Percentiles rank a stretch among this genome's conserved stretches.
phyloP scores from a whole-genome alignment of 2,797 vertebrate genomes.

The Knipowitschia caucasica region DNA sequence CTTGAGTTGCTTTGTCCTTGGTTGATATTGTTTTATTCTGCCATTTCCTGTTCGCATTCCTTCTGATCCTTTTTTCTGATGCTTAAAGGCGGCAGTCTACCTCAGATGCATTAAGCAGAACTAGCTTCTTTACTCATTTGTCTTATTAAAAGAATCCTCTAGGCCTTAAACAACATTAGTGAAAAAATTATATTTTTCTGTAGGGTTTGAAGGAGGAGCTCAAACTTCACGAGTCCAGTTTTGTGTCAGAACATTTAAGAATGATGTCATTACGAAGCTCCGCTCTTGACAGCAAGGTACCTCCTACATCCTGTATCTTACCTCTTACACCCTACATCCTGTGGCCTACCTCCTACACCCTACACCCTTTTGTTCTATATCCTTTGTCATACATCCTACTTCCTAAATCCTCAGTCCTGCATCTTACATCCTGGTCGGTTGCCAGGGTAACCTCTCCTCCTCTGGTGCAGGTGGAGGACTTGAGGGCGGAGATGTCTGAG shows the following conservation, averaged over 20 bases:
- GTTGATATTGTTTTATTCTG: too few relatives aligned
- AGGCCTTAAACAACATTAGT: too few relatives aligned
- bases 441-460: too few relatives aligned
- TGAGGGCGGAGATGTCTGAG: conserved; percentile 74
- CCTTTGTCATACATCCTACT: not conserved
- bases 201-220: conserved; percentile 95
- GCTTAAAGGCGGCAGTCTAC: too few relatives aligned
- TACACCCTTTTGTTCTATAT: not conserved
- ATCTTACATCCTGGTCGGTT: too few relatives aligned
- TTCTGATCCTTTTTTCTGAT: too few relatives aligned
- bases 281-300: conserved; percentile 89
- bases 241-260: conserved; percentile 88
- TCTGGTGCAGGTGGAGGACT: conserved; percentile 70
- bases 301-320: not conserved
- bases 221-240: conserved; percentile 89
- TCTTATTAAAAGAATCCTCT: too few relatives aligned
- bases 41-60: too few relatives aligned
- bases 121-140: too few relatives aligned
- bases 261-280: conserved; percentile 87
- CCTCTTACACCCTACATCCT: not conserved
- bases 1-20: too few relatives aligned
- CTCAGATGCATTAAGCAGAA: too few relatives aligned
- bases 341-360: not conserved
- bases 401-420: too few relatives aligned
- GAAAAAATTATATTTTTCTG: conserved; percentile 52